phyloP scores from a whole-genome alignment of 2,888 invertebrate species.

The Volucella inflata region DNA sequence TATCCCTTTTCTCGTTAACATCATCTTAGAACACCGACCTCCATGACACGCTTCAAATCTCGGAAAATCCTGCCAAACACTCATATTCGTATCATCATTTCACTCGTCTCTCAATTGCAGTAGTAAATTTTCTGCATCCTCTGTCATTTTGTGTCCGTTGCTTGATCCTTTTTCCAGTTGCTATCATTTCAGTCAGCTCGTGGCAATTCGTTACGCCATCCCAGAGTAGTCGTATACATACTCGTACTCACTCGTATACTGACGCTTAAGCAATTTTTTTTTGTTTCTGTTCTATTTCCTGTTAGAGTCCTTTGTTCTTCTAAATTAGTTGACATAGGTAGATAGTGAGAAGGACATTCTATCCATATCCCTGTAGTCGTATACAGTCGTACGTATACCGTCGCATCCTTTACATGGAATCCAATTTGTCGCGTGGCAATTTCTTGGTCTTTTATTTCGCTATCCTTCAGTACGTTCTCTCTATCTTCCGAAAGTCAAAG shows the following conservation, averaged over 20 bases:
- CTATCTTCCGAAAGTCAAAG: slow-evolving; percentile 32
- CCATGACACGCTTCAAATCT: slow-evolving; percentile 42
- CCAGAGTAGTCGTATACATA: slow-evolving; percentile 29
- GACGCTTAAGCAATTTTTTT: slow-evolving; percentile 38
- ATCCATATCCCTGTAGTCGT: background rate
- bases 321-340: slow-evolving; percentile 68
- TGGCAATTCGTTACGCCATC: slow-evolving; percentile 70
- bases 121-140: slow-evolving; percentile 58
- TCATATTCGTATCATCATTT: slow-evolving; percentile 1
- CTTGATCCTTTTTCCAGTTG: slow-evolving; percentile 29
- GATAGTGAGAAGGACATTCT: slow-evolving; percentile 31
- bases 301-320: slow-evolving; percentile 54
- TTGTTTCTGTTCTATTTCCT: background rate
- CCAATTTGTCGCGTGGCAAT: slow-evolving; percentile 75
- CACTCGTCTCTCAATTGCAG: slow-evolving; percentile 30
- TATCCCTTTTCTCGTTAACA: slow-evolving; percentile 19
- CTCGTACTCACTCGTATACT: slow-evolving; percentile 45
- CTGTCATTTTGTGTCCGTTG: slow-evolving; percentile 38
- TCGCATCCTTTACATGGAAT: slow-evolving; percentile 58
- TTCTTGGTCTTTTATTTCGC: slow-evolving; percentile 46
- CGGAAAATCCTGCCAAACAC: background rate
- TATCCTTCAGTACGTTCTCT: slow-evolving; percentile 37
- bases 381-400: slow-evolving; percentile 2
- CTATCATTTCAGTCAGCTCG: slow-evolving; percentile 24
- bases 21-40: slow-evolving; percentile 20